These are phyloP conservation scores for Corydoras maculifer DNA, from an alignment of 2,113 vertebrate species.

Conservation along the genomic window DNA sequence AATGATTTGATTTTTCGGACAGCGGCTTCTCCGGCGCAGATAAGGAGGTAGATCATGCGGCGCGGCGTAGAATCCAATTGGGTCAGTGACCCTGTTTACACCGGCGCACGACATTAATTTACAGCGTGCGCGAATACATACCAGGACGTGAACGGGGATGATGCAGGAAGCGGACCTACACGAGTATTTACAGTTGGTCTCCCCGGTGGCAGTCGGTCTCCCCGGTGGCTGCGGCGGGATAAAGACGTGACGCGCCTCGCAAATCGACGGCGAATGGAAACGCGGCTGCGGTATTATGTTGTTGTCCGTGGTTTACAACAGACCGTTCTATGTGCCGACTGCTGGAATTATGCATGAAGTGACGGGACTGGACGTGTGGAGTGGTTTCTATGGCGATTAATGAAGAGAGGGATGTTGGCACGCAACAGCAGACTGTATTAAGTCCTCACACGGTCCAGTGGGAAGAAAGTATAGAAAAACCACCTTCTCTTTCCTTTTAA, in stretches of 20 bases:
- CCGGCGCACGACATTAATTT: neutral
- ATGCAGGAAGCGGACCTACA: no score
- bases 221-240: slow-evolving; percentile 10
- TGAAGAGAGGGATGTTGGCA: neutral
- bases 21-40: neutral
- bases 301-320: slow-evolving; percentile 24
- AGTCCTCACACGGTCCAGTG: neutral
- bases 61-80: slow-evolving; percentile 19
- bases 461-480: no score
- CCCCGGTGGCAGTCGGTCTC: neutral
- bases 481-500: no score
- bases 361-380: neutral
- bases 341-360: slow-evolving; percentile 34
- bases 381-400: slow-evolving; percentile 25
- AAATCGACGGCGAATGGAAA: no score
- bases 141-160: neutral
- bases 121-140: neutral
- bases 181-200: neutral
- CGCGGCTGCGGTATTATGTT: slow-evolving; percentile 13
- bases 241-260: neutral
- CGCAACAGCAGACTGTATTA: slow-evolving; percentile 9
- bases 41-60: neutral
- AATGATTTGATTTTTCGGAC: slow-evolving; percentile 16
- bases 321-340: slow-evolving; percentile 26
- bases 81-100: slow-evolving; percentile 19